phyloP scores from a whole-genome alignment of 2,113 vertebrate species.

The Bungarus multicinctus region DNA sequence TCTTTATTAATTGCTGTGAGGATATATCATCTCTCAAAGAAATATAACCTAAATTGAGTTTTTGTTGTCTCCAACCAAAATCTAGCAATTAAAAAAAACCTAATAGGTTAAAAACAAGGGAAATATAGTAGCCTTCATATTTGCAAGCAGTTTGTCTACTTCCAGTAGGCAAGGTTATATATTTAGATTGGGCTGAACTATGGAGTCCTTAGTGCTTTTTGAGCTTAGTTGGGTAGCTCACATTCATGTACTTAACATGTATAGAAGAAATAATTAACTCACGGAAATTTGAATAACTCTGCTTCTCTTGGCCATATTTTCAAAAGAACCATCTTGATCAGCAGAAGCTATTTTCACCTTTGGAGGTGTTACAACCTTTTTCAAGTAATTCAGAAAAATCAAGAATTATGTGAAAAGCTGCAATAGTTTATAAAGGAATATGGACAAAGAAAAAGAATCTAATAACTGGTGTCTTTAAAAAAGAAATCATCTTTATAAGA shows the following conservation, averaged over 20 bases:
- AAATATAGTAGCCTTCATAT: not conserved
- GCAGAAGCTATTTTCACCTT: conserved; percentile 3
- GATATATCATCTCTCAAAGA: not conserved
- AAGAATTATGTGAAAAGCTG: conserved; percentile 4
- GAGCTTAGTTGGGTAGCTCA: not conserved
- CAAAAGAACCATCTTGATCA: not conserved
- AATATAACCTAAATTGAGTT: not conserved
- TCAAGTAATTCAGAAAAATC: conserved; percentile 29
- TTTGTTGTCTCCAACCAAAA: not conserved
- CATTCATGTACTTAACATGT: not conserved
- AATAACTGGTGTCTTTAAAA: not conserved
- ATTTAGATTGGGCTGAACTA: not conserved
- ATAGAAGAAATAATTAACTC: not conserved
- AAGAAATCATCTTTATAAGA: not conserved
- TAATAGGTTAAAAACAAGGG: not conserved
- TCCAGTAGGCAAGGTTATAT: not conserved
- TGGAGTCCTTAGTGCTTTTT: not conserved
- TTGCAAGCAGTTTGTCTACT: not conserved
- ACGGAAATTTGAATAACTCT: not conserved
- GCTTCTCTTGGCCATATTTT: conserved; percentile 15
- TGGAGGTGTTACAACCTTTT: conserved; percentile 42
- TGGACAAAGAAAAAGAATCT: not conserved
- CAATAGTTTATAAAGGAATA: not conserved
- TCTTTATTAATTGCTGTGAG: not conserved
- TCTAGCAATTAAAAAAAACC: not conserved